Evolutionary conservation across 2,113 vertebrate species (phyloP).

Genomic region (Okapia johnstoni): DNA sequence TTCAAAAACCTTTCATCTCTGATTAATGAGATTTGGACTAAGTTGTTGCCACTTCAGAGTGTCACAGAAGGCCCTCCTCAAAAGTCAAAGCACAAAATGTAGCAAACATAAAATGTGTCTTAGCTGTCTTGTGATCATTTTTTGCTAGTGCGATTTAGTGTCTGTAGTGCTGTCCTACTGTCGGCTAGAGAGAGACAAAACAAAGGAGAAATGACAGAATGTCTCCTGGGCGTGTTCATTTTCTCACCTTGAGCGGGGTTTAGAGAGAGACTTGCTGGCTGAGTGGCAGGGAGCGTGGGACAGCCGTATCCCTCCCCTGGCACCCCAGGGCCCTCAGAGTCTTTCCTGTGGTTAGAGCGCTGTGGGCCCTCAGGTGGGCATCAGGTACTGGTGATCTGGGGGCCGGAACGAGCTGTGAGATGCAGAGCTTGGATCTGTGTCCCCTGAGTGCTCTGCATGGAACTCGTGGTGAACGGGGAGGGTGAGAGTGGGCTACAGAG

Average conservation of each 20-base stretch:
- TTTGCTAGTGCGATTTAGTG: not conserved
- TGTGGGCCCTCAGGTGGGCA: not conserved
- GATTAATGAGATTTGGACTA: not conserved
- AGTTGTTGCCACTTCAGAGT: not conserved
- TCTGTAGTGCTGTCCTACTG: not conserved
- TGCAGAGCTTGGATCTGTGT: not conserved
- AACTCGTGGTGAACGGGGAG: accelerated
- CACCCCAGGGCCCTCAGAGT: not conserved
- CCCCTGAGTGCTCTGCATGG: accelerated
- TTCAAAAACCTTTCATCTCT: not conserved
- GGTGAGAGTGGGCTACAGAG: not conserved
- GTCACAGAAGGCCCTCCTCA: not conserved
- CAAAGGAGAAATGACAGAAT: not conserved
- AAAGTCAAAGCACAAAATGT: not conserved
- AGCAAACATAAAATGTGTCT: not conserved
- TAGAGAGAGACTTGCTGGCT: not conserved
- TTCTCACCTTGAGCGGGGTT: not conserved
- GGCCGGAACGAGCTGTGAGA: not conserved
- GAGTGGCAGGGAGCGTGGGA: not conserved
- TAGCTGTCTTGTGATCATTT: not conserved
- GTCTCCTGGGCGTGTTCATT: not conserved
- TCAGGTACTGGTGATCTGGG: not conserved
- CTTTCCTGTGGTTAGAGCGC: not conserved
- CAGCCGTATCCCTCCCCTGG: not conserved
- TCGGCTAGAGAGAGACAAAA: not conserved